Conservation (phyloP, 2,113 vertebrate genomes). For the Sturnus vulgaris region DNA sequence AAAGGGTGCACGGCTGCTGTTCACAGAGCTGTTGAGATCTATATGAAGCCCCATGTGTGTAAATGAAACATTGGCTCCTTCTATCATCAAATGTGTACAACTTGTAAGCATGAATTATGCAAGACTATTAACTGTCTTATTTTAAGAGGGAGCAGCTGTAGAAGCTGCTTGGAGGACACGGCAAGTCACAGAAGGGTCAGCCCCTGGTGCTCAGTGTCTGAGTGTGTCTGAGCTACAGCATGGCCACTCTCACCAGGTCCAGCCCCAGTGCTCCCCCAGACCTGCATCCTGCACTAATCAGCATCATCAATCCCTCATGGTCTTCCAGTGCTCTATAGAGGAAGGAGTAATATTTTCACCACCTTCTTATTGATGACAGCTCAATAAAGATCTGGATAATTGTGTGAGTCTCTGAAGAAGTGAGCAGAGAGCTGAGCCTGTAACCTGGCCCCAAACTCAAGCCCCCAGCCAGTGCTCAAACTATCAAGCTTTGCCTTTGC, state of each 20-base stretch:
- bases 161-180: not conserved
- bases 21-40: not conserved
- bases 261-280: not conserved
- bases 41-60: not conserved
- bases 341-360: not conserved
- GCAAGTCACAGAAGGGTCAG: not conserved
- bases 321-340: accelerated
- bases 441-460: not conserved
- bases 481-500: not conserved
- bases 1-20: not conserved
- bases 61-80: slow-evolving; percentile 67
- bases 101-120: slow-evolving; percentile 78
- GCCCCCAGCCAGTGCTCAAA: not conserved
- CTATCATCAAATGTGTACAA: slow-evolving; percentile 60
- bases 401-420: not conserved
- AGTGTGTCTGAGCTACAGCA: not conserved
- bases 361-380: not conserved
- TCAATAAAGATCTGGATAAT: not conserved
- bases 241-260: accelerated
- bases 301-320: not conserved
- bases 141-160: slow-evolving; percentile 44
- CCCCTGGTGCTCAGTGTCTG: not conserved
- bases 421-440: not conserved
- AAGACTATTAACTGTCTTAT: slow-evolving; percentile 57
- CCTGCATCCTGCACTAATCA: not conserved